phyloP scores from a whole-genome alignment of 2,113 vertebrate species.

The Garra rufa region DNA sequence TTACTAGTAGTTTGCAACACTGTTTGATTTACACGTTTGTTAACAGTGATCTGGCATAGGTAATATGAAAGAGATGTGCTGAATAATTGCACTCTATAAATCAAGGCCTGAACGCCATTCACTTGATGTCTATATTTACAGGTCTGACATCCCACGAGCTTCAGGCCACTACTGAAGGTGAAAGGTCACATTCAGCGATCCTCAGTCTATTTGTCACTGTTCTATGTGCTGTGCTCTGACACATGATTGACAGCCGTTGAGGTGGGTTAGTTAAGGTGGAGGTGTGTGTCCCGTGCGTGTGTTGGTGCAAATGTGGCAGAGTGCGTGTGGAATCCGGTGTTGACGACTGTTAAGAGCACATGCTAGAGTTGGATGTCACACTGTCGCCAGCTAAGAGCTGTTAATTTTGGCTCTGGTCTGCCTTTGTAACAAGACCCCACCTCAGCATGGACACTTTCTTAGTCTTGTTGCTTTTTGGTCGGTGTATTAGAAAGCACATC shows the following conservation, averaged over 20 bases:
- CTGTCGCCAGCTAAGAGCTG: constrained; percentile 73
- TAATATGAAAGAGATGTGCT: constrained; percentile 46
- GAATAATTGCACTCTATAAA: constrained; percentile 37
- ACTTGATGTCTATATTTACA: constrained; percentile 44
- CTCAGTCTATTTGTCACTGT: constrained; percentile 15
- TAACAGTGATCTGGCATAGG: constrained; percentile 34
- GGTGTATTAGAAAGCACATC: not conserved
- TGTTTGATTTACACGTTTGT: constrained; percentile 45
- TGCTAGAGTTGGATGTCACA: constrained; percentile 74
- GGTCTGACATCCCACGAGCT: constrained; percentile 26
- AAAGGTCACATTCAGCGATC: constrained; percentile 43
- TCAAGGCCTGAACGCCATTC: constrained; percentile 29
- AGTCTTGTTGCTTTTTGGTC: constrained; percentile 10
- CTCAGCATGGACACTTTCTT: constrained; percentile 3
- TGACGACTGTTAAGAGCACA: constrained; percentile 71
- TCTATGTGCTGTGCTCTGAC: constrained; percentile 33
- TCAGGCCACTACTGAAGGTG: constrained; percentile 53
- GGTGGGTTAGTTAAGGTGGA: constrained; percentile 64
- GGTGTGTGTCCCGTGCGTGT: constrained; percentile 69
- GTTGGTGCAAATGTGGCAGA: constrained; percentile 71
- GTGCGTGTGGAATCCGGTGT: constrained; percentile 68
- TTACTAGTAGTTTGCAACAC: constrained; percentile 30
- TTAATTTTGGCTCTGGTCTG: constrained; percentile 80
- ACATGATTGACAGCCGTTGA: constrained; percentile 73
- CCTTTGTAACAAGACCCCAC: constrained; percentile 53